Base-by-base conservation (phyloP, 2,797 vertebrate genomes). In the Cynodonichthys magdalenae region DNA sequence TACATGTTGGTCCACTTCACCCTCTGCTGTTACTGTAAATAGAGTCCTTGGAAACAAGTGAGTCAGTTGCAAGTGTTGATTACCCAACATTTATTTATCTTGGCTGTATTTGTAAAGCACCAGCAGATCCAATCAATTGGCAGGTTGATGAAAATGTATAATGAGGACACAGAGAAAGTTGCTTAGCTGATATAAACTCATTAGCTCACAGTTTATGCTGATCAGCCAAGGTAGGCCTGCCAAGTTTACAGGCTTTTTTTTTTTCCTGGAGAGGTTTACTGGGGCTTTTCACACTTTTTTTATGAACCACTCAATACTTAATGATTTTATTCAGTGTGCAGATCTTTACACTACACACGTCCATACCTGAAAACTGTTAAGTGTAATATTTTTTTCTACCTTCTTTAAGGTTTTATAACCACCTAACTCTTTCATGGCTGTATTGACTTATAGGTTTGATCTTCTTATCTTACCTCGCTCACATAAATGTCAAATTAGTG, bases 101-200 rank as follows among this genome's bases (percentile, higher is more conserved):
- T 75, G 73, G 69, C 82, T 68, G 69, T 59, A 27, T 68, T 62
- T 45, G 63, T 55, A 36, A 80, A 85, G 64, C 58, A 41, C 68
- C 50, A 80, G 63, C 76, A 71, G 69, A 66, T 81, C 64, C 71
- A 82, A 77, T 76, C 73, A 83, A 75, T 71, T 75, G 78, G 71
- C 70, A 77, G 63, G 79, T 82, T 87, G 75, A 78, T 72, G 69
- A 72, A 77, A 80, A 83, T 39, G 59, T 64, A 70, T 80, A 81
- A 85, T 75, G 74, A 83, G 72, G 66, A 72, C 56, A 63, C 18
- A 70, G 59, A 79, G 78, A 74, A 78, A 77, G 80, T 77, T 77
- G 62, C 64, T 80, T 53, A 34, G 69, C 67, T 61, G 75, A 85
- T 83, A 71, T 77, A 75, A 74, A 70, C 77, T 83, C 83, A 78